Conservation (phyloP, 2,113 vertebrate genomes). For the Panthera leo region DNA sequence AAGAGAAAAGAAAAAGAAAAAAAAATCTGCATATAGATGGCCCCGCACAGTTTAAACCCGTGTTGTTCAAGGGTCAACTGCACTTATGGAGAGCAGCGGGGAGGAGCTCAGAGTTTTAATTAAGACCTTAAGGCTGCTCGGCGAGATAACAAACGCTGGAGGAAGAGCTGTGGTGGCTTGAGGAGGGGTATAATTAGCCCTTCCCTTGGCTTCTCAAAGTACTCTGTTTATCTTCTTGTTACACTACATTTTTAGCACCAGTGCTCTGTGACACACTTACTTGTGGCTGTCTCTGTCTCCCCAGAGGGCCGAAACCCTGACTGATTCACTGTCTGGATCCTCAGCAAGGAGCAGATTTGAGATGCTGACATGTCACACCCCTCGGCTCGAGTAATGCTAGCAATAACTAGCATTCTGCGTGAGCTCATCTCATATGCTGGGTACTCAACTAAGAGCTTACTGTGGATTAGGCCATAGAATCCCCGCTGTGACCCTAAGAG, state of each 20-base stretch:
- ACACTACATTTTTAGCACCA: not conserved
- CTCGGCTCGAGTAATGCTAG: not conserved
- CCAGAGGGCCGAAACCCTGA: not conserved
- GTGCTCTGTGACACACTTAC: not conserved
- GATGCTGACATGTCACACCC: not conserved
- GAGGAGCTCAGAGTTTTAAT: not conserved
- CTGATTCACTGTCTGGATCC: not conserved
- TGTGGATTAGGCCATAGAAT: not conserved
- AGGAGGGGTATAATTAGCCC: not conserved
- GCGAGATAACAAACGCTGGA: not conserved
- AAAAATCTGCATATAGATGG: not conserved
- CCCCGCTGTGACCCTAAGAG: not conserved
- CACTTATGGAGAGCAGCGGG: too few species aligned
- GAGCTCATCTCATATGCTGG: not conserved
- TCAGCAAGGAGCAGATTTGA: not conserved
- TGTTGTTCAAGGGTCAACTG: not conserved
- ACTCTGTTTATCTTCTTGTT: not conserved
- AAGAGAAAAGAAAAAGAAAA: fast-evolving
- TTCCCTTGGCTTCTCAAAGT: not conserved
- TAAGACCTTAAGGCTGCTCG: not conserved
- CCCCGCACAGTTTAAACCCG: not conserved
- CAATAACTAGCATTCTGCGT: not conserved
- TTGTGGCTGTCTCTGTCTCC: constrained; percentile 7
- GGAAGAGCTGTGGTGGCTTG: not conserved
- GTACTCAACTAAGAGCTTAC: not conserved